Evolutionary conservation across 2,113 vertebrate genomes (phyloP).

Genomic region (Rhinoptilus africanus): DNA sequence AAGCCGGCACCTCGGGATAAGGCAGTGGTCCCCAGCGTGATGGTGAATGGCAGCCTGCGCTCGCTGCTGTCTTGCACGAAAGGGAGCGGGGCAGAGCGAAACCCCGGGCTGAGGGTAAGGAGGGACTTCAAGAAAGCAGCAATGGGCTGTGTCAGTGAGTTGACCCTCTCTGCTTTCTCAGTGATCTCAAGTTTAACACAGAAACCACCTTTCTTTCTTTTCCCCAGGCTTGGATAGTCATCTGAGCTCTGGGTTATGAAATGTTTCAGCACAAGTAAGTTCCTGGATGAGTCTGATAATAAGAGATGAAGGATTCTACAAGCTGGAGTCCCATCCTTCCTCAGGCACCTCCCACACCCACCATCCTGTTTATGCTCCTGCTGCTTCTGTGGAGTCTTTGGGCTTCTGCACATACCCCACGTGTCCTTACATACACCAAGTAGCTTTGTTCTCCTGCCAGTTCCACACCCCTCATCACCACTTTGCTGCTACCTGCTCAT

Average conservation of each 20-base stretch:
- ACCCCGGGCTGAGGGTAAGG: accelerated
- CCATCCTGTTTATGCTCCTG: not conserved
- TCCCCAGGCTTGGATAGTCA: not conserved
- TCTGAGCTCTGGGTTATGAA: not conserved
- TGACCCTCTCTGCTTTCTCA: not conserved
- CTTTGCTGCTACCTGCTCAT: not conserved
- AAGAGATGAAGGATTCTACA: not conserved
- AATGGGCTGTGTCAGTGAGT: not conserved
- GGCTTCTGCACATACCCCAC: not conserved
- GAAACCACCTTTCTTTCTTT: not conserved
- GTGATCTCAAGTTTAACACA: not conserved
- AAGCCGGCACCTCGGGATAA: accelerated
- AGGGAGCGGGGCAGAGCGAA: accelerated
- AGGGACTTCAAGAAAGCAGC: not conserved
- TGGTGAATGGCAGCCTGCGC: not conserved
- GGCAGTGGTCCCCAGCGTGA: accelerated
- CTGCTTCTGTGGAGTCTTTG: not conserved
- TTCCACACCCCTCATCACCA: not conserved
- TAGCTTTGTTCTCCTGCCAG: not conserved
- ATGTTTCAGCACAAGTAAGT: not conserved
- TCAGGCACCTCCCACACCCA: not conserved
- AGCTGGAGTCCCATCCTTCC: not conserved
- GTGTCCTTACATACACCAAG: not conserved
- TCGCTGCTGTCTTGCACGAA: accelerated
- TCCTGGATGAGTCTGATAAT: not conserved